Evolutionary conservation across 2,797 vertebrate species (phyloP), one percentile per base, ranked within the genome.

Genomic region (Cuniculus paca): DNA sequence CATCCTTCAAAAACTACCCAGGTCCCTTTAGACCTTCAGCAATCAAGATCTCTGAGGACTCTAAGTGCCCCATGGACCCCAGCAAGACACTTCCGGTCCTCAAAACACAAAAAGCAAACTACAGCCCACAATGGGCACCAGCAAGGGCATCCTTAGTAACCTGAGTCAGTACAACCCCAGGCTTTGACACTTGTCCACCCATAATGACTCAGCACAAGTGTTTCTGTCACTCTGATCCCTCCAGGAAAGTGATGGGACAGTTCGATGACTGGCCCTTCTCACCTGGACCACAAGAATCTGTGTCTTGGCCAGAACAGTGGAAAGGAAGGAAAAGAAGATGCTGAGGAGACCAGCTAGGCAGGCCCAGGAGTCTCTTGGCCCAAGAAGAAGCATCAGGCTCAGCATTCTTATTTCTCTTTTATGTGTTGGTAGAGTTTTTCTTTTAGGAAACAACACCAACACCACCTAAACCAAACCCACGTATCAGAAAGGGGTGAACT

Each of bases 401-500:
- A 61, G 0, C 11, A 11, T 0, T 45, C 81, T 14, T 22, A 56
- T 26, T 45, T 42, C 45, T 39, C 74, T 77, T 9, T 34, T 61
- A 10, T 0, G 39, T 58, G 9, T 22, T 16, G 60, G 65, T 34
- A 24, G 65, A 16, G 36, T 60, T 97, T 97, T 97, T 60, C 89
- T 39, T 97, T 97, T 92, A 87, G 93, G 97, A 98, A 98, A 94
- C 61, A 19, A 58, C 52, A 77, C 75, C 11, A 1, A 22, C 31
- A 0, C 80, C 80, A 83, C 89, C 90, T 39, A 26, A 68, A 88
- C 77, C 52, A 98, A 97, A 93, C 95, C 97, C 89, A 93, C 95
- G 24, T 97, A 98, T 98, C 98, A 97, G 96, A 97, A 98, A 97
- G 97, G 96, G 96, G 91, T 96, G 97, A 98, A 97, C 98, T 97